phyloP scores from a whole-genome alignment of 2,113 vertebrate genomes.

The Psittacula cyanocephala region DNA sequence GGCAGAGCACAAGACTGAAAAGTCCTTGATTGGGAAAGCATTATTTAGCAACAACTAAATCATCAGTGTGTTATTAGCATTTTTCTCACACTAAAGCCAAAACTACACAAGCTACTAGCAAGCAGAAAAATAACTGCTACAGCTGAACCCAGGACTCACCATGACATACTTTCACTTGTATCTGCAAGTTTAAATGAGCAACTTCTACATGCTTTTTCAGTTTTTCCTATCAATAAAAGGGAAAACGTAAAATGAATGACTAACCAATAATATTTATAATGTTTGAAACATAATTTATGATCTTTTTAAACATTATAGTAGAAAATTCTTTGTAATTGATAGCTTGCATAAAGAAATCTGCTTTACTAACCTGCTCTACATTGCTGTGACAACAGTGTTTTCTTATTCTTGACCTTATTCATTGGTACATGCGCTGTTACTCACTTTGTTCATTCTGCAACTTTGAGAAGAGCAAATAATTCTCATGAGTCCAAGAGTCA shows the following conservation, averaged over 20 bases:
- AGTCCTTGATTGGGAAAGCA: neutral
- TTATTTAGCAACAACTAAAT: neutral
- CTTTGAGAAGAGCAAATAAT: conserved; percentile 40
- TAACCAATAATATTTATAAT: neutral
- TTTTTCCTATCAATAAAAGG: neutral
- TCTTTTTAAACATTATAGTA: neutral
- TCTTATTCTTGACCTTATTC: neutral
- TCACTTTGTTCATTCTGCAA: conserved; percentile 35
- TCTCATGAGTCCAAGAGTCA: conserved; percentile 2
- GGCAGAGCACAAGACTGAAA: neutral
- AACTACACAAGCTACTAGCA: neutral
- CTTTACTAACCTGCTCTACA: neutral
- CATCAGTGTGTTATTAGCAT: neutral
- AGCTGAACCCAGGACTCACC: neutral
- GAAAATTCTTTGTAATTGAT: neutral
- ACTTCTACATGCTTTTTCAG: neutral
- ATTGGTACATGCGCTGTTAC: neutral
- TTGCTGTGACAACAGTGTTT: neutral
- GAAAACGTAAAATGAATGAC: neutral
- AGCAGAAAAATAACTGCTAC: neutral
- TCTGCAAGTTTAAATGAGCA: neutral
- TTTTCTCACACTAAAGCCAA: neutral
- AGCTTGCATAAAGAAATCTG: neutral
- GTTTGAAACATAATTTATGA: neutral
- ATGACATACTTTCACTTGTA: neutral